phyloP scores from a whole-genome alignment of 2,888 invertebrate genomes.

The Rhopalosiphum nymphaeae region DNA sequence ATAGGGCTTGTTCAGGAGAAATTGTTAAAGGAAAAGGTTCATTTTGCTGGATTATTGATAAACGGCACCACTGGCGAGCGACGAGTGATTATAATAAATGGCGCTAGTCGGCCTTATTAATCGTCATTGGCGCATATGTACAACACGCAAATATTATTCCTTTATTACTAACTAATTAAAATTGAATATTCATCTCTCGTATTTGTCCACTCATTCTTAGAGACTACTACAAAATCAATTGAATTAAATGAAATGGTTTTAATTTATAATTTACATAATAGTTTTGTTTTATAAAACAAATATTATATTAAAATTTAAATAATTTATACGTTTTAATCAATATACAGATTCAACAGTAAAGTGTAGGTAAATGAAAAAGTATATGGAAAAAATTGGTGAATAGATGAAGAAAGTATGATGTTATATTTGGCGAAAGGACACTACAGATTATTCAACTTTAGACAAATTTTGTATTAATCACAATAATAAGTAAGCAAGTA shows the following conservation, averaged over 20 bases:
- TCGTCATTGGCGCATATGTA: background rate
- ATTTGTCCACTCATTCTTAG: background rate
- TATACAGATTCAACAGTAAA: background rate
- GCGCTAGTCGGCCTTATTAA: conserved; percentile 1
- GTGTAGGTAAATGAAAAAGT: background rate
- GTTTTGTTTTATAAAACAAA: background rate
- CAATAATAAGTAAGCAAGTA: background rate
- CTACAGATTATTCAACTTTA: background rate
- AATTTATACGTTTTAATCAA: background rate
- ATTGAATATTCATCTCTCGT: background rate
- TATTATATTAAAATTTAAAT: background rate
- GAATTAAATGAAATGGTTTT: background rate
- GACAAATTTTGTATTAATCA: background rate
- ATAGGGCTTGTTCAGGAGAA: background rate
- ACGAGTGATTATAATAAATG: background rate
- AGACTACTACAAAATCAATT: background rate
- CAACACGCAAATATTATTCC: background rate
- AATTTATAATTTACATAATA: background rate
- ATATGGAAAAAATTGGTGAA: background rate
- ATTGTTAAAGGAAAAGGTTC: background rate
- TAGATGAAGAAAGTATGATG: background rate
- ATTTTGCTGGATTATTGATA: conserved; percentile 6
- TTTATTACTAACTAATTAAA: background rate
- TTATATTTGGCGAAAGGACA: background rate
- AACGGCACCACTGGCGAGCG: background rate